A percentile compares a stretch with the other conserved stretches of the same genome.
Evolutionary conservation across 2,113 vertebrate species (phyloP).

Genomic region (Pipra filicauda): DNA sequence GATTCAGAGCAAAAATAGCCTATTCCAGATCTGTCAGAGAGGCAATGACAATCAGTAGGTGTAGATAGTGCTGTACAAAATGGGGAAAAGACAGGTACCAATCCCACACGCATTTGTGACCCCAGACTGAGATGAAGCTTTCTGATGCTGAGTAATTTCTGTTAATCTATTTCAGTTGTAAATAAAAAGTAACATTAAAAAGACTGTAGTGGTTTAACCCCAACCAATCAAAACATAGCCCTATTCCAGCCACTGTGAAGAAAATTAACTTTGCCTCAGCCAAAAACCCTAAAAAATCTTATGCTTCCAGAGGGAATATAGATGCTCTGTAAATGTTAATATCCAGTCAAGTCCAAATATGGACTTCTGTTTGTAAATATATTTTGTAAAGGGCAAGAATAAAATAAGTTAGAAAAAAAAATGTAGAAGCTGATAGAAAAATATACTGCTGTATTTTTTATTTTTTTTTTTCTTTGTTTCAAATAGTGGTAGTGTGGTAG

Average conservation of each 20-base stretch:
- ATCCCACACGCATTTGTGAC: fast-evolving
- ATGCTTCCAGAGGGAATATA: background rate
- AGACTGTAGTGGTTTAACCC: background rate
- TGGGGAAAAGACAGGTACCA: background rate
- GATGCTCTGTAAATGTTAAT: background rate
- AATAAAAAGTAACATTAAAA: background rate
- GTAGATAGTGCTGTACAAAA: background rate
- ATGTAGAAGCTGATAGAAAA: background rate
- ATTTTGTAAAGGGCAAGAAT: background rate
- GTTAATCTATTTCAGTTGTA: background rate
- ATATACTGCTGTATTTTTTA: background rate
- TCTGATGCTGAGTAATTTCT: background rate
- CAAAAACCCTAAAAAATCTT: background rate
- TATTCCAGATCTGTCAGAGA: background rate
- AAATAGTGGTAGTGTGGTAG: background rate
- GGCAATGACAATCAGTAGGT: background rate
- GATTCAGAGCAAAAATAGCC: background rate
- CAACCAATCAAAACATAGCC: background rate
- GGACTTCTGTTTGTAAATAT: background rate
- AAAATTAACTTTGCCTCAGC: background rate
- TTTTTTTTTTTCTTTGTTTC: background rate
- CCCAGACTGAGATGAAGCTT: background rate
- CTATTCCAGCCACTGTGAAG: background rate
- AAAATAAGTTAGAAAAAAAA: background rate
- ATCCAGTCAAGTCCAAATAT: background rate